A percentile compares a stretch with the other conserved stretches of the same genome.
phyloP scores from a whole-genome alignment of 1,140 invertebrate species.

The Drosophila sp. region DNA sequence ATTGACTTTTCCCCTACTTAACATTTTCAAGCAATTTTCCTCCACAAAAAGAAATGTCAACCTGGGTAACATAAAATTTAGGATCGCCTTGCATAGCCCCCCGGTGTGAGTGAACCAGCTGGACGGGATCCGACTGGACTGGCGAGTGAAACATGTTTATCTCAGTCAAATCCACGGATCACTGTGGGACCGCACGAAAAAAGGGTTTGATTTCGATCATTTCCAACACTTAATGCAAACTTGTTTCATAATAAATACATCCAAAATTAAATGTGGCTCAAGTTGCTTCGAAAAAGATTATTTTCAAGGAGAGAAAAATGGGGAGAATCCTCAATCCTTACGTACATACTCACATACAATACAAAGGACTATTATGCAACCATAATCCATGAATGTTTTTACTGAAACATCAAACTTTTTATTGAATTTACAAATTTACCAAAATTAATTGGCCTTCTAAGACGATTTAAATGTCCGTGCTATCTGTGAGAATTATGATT shows the following conservation, averaged over 20 bases:
- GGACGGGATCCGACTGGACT: conserved; percentile 12
- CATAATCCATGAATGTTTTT: too few relatives aligned
- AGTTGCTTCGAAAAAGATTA: not conserved
- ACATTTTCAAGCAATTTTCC: conserved; percentile 55
- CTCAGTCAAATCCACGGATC: conserved; percentile 21
- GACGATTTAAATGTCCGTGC: too few relatives aligned
- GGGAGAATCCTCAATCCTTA: too few relatives aligned
- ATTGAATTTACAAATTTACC: too few relatives aligned
- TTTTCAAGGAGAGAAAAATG: not conserved
- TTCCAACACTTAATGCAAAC: not conserved
- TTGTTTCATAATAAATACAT: not conserved
- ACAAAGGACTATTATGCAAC: too few relatives aligned
- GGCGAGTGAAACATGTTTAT: conserved; percentile 42
- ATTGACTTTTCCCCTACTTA: conserved; percentile 57
- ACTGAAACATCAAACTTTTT: too few relatives aligned
- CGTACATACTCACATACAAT: too few relatives aligned
- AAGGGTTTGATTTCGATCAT: not conserved
- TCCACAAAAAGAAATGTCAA: conserved; percentile 36
- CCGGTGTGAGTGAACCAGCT: conserved; percentile 42
- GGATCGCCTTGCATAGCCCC: conserved; percentile 36
- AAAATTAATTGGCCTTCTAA: too few relatives aligned
- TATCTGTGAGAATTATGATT: too few relatives aligned
- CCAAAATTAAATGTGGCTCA: not conserved
- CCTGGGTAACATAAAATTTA: conserved; percentile 55
- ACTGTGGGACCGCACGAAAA: not conserved